Evolutionary conservation across 2,888 invertebrate species (phyloP).

Genomic region (Notodonta dromedarius): DNA sequence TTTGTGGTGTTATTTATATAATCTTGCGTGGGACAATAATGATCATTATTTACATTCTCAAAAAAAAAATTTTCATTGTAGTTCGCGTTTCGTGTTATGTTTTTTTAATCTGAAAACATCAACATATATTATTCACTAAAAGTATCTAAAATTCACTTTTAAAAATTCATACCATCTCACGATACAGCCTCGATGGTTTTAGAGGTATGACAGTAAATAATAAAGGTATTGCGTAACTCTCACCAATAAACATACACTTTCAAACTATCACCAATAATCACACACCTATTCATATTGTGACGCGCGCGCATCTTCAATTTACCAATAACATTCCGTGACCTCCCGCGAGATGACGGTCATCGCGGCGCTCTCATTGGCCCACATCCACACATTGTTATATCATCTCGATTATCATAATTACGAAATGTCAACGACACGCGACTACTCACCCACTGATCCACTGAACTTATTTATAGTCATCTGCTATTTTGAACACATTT

Average conservation of each 20-base stretch:
- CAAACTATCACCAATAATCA: not conserved
- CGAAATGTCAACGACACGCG: conserved; percentile 34
- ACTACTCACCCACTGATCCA: conserved; percentile 34
- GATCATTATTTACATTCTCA: not conserved
- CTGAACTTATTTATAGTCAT: conserved; percentile 25
- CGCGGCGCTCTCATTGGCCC: conserved; percentile 40
- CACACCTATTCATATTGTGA: not conserved
- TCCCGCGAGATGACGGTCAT: conserved; percentile 33
- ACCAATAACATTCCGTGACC: conserved; percentile 9
- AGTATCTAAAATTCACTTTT: too few relatives aligned
- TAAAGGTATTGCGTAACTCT: not conserved
- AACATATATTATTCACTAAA: too few relatives aligned
- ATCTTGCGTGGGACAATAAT: not conserved
- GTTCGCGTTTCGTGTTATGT: too few relatives aligned
- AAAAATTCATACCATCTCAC: too few relatives aligned
- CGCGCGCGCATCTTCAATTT: conserved; percentile 8
- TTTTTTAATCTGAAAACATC: too few relatives aligned
- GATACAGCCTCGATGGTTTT: too few relatives aligned
- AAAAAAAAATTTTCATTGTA: not conserved
- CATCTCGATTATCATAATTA: conserved; percentile 45
- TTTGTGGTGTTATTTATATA: conserved; percentile 1
- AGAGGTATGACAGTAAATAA: too few relatives aligned
- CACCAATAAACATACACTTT: not conserved
- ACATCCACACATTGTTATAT: conserved; percentile 49
- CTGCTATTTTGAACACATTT: conserved; percentile 15